Conservation (phyloP, 1,140 invertebrate genomes). For the Calosoma granatense region DNA sequence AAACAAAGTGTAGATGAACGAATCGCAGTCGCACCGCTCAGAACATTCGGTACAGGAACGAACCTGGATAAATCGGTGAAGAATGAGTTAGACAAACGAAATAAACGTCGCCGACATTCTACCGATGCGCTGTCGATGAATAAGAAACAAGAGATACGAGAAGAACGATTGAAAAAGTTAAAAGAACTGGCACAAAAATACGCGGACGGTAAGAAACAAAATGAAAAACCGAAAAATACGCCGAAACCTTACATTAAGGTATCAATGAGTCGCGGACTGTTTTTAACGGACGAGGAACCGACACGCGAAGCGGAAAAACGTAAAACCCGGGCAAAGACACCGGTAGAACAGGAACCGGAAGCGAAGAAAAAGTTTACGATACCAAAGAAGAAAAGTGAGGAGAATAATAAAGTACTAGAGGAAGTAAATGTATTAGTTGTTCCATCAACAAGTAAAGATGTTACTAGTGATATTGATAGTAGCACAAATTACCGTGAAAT, state of each 20-base stretch:
- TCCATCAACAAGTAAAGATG: too few relatives aligned
- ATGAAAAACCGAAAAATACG: background rate
- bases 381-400: background rate
- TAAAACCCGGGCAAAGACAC: too few relatives aligned
- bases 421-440: too few relatives aligned
- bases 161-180: background rate
- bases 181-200: background rate
- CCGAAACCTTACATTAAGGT: background rate
- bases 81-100: background rate
- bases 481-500: too few relatives aligned
- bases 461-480: too few relatives aligned
- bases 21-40: background rate
- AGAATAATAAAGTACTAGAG: too few relatives aligned
- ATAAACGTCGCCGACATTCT: background rate
- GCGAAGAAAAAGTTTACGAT: background rate
- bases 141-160: background rate
- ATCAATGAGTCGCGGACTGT: background rate
- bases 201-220: background rate
- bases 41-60: background rate
- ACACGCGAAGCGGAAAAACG: background rate
- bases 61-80: background rate
- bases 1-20: background rate
- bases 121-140: background rate
- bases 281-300: background rate
- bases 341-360: background rate